Base-by-base conservation (phyloP, 1,140 invertebrate species). In the Andrena cerasifolii region DNA sequence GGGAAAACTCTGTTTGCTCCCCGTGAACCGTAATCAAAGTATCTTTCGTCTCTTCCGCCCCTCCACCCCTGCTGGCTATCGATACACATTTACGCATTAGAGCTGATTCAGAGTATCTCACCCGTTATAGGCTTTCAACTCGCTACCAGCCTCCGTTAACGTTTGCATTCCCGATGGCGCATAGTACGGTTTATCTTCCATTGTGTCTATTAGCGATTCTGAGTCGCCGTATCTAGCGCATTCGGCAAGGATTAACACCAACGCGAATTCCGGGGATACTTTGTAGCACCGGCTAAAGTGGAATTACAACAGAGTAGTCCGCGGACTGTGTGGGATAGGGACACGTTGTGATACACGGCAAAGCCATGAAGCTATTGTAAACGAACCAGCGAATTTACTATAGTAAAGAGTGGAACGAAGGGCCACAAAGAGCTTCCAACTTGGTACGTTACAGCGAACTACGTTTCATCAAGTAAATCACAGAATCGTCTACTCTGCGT, bases 31-130 rank as follows among this genome's bases (percentile, higher is more conserved):
- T 54, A 36, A 74, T 74, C n/a, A 12, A 66, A n/a, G 0, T 24
- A 16, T 28, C 72, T 67, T 65, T 67, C 58, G 71, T n/a, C n/a
- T n/a, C n/a, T n/a, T n/a, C n/a, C 58, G 4, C 58, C 49, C 4
- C 28, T 43, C 63, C 28, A 2, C 14, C 21, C 1, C 28, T 18
- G 63, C 24, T 21, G n/a, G 65, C 73, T 58, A 75, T 67, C 65
- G 66, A 58, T 76, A 76, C 73, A 31, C 73, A 76, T 76, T 76
- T 76, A 47, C 63, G 63, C 63, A 76, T 68, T 76, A 76, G 21
- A 24, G 3, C 8, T 26, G 53, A 26, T 21, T 40, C 28, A 28
- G 43, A 68, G 16, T 68, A 68, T 18, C 73, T 12, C 31, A 18
- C 31, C 18, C 31, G 63, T 75, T 75, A 75, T 67, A 68, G 73